A percentile compares a stretch with the other conserved stretches of the same genome.
Conservation (phyloP, 1,140 invertebrate genomes). For the Formica exsecta region DNA sequence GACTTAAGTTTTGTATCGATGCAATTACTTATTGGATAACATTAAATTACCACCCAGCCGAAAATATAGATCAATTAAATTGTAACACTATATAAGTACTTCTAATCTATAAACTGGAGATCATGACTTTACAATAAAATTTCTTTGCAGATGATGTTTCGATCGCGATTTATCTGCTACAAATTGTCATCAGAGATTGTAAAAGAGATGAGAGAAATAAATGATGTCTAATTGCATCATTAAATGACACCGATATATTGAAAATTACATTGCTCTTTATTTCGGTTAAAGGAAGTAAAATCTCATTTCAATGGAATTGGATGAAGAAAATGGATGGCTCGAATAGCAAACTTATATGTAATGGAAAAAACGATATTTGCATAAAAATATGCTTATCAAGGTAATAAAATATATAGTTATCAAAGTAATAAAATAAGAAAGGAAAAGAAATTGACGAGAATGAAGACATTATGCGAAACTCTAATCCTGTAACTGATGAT, state of each 20-base stretch:
- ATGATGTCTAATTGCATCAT: too few species aligned
- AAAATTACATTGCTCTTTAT: background rate
- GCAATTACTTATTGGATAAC: background rate
- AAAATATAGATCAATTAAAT: slow-evolving; percentile 29
- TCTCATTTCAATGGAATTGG: background rate
- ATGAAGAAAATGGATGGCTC: background rate
- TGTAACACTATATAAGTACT: background rate
- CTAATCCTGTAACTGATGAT: slow-evolving; percentile 11
- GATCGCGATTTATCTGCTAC: background rate
- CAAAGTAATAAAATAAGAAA: background rate
- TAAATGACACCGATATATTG: background rate
- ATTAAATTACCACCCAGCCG: background rate
- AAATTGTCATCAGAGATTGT: background rate
- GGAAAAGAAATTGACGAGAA: background rate
- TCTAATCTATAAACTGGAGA: background rate
- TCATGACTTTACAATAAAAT: background rate
- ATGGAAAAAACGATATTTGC: background rate
- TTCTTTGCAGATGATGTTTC: background rate
- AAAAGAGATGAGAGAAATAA: background rate
- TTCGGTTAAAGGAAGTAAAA: background rate
- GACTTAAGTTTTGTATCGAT: background rate
- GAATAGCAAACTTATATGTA: background rate
- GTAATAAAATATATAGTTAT: background rate
- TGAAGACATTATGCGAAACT: background rate
- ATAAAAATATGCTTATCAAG: background rate